Conservation (phyloP, 2,888 invertebrate genomes). For the Leptura quadrifasciata region DNA sequence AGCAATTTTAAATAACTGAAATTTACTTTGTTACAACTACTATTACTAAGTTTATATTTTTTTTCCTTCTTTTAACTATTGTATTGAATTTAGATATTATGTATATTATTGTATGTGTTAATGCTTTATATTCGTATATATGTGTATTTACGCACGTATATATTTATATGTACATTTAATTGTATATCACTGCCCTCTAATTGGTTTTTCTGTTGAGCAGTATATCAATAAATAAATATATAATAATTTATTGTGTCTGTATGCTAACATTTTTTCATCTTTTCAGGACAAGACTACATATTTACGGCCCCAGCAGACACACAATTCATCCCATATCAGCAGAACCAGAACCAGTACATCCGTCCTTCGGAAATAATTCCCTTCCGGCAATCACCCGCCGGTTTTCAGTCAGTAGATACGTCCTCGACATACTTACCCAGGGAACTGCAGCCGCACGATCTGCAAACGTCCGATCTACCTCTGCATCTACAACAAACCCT, state of each 20-base stretch:
- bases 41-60: too few relatives aligned
- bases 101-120: too few relatives aligned
- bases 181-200: too few relatives aligned
- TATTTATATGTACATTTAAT: not conserved
- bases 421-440: constrained; percentile 47
- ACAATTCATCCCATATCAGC: constrained; percentile 68
- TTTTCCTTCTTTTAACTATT: too few relatives aligned
- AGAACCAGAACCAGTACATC: constrained; percentile 55
- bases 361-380: constrained; percentile 63
- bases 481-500: constrained; percentile 71
- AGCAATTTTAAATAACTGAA: too few relatives aligned
- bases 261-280: constrained; percentile 48
- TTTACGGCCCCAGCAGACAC: constrained; percentile 66
- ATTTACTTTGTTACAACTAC: too few relatives aligned
- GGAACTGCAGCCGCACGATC: constrained; percentile 67
- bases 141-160: too few relatives aligned
- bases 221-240: too few relatives aligned
- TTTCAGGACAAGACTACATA: constrained; percentile 72
- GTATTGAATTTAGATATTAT: too few relatives aligned
- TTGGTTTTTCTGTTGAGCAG: too few relatives aligned
- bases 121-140: too few relatives aligned
- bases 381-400: constrained; percentile 63
- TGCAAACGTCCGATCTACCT: constrained; percentile 72
- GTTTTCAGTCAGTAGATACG: constrained; percentile 54
- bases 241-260: not conserved